phyloP scores from a whole-genome alignment of 1,140 invertebrate species.

The Meloidogyne floridensis region DNA sequence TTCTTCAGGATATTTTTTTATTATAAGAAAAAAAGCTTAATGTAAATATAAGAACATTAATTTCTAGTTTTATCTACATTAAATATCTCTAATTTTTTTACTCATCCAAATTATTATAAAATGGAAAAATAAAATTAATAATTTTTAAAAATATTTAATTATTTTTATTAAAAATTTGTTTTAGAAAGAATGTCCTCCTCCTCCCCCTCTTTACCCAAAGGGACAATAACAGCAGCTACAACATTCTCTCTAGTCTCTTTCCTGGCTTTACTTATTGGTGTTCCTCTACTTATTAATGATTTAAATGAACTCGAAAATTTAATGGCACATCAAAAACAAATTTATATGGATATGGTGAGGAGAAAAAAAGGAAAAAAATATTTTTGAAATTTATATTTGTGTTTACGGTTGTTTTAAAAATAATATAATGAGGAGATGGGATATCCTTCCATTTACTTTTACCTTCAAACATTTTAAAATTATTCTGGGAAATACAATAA shows the following conservation, averaged over 20 bases:
- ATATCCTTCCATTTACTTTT: too few species aligned
- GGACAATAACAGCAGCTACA: constrained; percentile 11
- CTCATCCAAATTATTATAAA: background rate
- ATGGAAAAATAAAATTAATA: constrained; percentile 2
- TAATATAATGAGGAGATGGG: too few species aligned
- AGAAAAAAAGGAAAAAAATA: background rate
- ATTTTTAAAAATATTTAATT: background rate
- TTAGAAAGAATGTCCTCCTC: background rate
- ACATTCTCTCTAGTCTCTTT: constrained; percentile 18
- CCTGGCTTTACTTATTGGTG: constrained; percentile 8
- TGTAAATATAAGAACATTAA: background rate
- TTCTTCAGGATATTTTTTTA: background rate
- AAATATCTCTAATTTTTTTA: background rate
- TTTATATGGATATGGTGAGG: constrained; percentile 20
- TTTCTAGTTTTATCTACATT: background rate
- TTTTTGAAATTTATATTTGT: background rate
- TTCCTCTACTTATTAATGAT: constrained; percentile 25
- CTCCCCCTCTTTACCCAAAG: background rate
- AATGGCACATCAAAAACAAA: constrained; percentile 24
- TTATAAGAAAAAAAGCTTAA: background rate
- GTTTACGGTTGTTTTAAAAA: too few species aligned
- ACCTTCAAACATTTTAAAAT: too few species aligned
- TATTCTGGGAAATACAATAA: too few species aligned
- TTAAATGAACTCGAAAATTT: constrained; percentile 2
- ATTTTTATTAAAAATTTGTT: background rate